phyloP scores from a whole-genome alignment of 2,888 invertebrate genomes.

The Creontiades dilutus region DNA sequence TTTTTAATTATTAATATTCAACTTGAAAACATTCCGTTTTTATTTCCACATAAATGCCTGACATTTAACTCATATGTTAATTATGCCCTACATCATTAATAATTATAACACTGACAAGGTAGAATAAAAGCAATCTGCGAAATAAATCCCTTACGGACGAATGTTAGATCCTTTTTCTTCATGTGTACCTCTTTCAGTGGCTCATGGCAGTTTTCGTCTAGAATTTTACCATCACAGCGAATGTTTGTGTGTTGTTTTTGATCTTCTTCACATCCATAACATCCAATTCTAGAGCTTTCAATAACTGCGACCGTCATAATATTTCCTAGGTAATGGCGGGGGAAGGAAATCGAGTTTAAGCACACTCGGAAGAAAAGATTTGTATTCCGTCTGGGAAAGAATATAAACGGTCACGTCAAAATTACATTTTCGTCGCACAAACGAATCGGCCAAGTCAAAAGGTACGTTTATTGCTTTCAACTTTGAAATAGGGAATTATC shows the following conservation, averaged over 20 bases:
- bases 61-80: too few relatives aligned
- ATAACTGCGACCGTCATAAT: slow-evolving; percentile 17
- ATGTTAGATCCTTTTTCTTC: too few relatives aligned
- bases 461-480: slow-evolving; percentile 61
- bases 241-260: not conserved
- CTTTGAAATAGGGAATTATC: slow-evolving; percentile 66
- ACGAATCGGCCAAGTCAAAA: slow-evolving; percentile 46
- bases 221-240: too few relatives aligned
- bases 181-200: too few relatives aligned
- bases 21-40: too few relatives aligned
- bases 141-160: too few relatives aligned
- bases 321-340: not conserved
- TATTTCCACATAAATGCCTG: too few relatives aligned
- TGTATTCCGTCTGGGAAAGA: not conserved
- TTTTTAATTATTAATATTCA: too few relatives aligned
- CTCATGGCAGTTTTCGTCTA: too few relatives aligned
- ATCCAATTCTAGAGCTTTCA: slow-evolving; percentile 40
- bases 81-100: too few relatives aligned
- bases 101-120: too few relatives aligned
- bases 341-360: slow-evolving; percentile 10
- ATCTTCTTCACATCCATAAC: not conserved
- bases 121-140: too few relatives aligned
- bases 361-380: not conserved
- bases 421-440: slow-evolving; percentile 53
- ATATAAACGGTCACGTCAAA: slow-evolving; percentile 55